Evolutionary conservation across 2,888 invertebrate genomes (phyloP).

Genomic region (Drosophila fulvimacula): DNA sequence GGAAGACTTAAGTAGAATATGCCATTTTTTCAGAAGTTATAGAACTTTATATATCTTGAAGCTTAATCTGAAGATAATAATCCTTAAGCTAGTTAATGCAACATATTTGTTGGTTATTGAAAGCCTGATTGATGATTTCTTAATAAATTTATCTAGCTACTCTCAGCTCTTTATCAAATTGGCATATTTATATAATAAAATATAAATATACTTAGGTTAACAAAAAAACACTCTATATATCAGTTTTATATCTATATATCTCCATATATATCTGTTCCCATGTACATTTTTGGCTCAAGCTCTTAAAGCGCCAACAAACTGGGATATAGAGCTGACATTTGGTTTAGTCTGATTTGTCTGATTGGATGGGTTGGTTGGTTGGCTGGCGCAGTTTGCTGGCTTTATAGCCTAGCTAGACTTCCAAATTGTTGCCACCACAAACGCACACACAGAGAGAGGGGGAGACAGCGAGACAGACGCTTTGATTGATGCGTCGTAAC

Average conservation of each 20-base stretch:
- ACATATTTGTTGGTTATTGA: no score
- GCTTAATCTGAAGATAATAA: no score
- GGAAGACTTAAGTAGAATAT: background rate
- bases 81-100: no score
- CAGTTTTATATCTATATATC: background rate
- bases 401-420: conserved; percentile 14
- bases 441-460: conserved; percentile 2
- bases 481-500: conserved; percentile 76
- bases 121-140: no score
- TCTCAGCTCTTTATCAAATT: no score
- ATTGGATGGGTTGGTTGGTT: conserved; percentile 20
- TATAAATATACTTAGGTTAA: background rate
- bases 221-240: background rate
- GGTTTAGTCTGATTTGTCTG: conserved; percentile 9
- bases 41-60: no score
- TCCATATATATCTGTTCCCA: background rate
- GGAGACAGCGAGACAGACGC: conserved; percentile 22
- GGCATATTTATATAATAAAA: no score
- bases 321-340: conserved; percentile 1
- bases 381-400: conserved; percentile 2
- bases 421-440: conserved; percentile 22
- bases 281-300: no score
- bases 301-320: background rate
- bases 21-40: background rate
- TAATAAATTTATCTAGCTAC: no score